Percentiles rank a stretch among this genome's conserved stretches.
phyloP scores from a whole-genome alignment of 2,888 invertebrate genomes.

The Tethea ocularis region DNA sequence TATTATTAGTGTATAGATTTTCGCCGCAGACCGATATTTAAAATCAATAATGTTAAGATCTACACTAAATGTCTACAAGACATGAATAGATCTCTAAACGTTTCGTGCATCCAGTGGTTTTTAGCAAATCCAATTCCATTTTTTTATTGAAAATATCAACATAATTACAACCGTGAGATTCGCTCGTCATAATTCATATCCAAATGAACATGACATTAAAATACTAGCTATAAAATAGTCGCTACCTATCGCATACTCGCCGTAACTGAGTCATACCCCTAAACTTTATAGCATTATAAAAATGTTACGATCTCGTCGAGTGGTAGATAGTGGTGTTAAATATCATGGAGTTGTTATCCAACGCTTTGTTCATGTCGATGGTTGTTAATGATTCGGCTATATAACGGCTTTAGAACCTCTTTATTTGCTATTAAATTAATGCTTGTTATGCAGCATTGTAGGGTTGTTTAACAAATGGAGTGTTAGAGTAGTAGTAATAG shows the following conservation, averaged over 20 bases:
- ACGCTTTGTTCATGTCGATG: not conserved
- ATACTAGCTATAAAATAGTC: not conserved
- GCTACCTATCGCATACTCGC: not conserved
- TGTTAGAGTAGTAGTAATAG: not conserved
- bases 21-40: too few species aligned
- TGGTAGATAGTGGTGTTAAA: constrained; percentile 21
- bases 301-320: constrained; percentile 33
- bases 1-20: too few species aligned
- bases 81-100: too few species aligned
- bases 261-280: not conserved
- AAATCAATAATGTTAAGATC: too few species aligned
- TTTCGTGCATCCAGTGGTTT: too few species aligned
- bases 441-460: not conserved
- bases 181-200: too few species aligned
- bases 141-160: too few species aligned
- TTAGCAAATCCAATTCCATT: too few species aligned
- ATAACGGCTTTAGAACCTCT: not conserved
- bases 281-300: constrained; percentile 38
- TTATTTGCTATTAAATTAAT: constrained; percentile 1
- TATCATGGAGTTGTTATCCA: constrained; percentile 10
- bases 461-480: not conserved
- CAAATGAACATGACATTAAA: too few species aligned
- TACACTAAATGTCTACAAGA: too few species aligned
- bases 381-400: not conserved
- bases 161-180: too few species aligned